Conservation (phyloP, 1,140 invertebrate species). For the Ladona fulva region DNA sequence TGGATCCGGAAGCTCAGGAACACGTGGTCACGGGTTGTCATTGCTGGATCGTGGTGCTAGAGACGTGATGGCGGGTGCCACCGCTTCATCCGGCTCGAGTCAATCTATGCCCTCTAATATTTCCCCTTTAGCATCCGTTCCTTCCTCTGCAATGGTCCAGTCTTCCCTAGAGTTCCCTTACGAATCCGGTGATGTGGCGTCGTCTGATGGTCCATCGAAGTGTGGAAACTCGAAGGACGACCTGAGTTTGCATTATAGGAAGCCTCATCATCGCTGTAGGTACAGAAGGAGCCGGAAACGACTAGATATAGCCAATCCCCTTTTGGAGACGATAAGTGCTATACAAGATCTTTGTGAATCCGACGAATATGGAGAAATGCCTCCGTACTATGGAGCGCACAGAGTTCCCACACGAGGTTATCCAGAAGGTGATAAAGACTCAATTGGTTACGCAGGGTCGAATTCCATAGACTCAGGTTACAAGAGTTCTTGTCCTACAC, state of each 20-base stretch:
- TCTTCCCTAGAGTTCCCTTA: slow-evolving; percentile 19
- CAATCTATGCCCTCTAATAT: background rate
- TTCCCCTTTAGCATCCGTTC: background rate
- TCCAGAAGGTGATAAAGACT: slow-evolving; percentile 29
- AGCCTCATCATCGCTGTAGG: slow-evolving; percentile 23
- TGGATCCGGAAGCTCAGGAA: background rate
- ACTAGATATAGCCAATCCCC: slow-evolving; percentile 29
- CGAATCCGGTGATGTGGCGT: background rate
- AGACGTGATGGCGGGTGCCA: background rate
- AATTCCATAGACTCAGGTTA: slow-evolving; percentile 38
- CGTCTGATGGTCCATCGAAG: background rate
- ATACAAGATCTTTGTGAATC: slow-evolving; percentile 29
- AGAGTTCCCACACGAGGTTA: slow-evolving; percentile 7
- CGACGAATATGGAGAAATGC: slow-evolving; percentile 26
- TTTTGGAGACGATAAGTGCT: slow-evolving; percentile 35
- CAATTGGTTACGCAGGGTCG: slow-evolving; percentile 34
- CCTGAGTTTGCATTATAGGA: slow-evolving; percentile 20
- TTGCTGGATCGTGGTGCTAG: background rate
- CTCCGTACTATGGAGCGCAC: slow-evolving; percentile 14
- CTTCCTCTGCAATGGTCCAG: slow-evolving; percentile 16
- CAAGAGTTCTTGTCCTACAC: slow-evolving; percentile 38
- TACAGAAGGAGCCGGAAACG: slow-evolving; percentile 23
- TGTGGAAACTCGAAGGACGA: slow-evolving; percentile 21
- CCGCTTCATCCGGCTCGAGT: background rate
- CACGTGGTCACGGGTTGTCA: background rate